Evolutionary conservation across 2,888 invertebrate species (phyloP).

Genomic region (Mechanitis mazaeus): DNA sequence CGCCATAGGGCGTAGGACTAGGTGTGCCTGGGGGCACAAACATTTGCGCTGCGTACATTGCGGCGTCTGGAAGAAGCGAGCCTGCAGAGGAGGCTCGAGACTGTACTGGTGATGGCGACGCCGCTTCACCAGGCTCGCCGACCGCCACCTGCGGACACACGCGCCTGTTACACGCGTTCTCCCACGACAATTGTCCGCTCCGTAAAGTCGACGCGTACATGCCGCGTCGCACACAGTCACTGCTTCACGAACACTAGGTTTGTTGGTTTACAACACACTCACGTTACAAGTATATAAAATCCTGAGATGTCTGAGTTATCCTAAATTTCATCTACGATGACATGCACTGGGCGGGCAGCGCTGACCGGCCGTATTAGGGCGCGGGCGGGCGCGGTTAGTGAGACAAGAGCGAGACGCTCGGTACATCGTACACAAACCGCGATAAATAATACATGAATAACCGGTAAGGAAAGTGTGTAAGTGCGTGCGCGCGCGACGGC

Average conservation of each 20-base stretch:
- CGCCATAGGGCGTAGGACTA: conserved; percentile 79
- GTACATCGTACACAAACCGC: conserved; percentile 78
- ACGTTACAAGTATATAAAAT: conserved; percentile 48
- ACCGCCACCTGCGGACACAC: conserved; percentile 78
- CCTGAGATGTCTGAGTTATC: conserved; percentile 43
- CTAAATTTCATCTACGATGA: conserved; percentile 71
- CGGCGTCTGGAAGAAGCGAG: conserved; percentile 78
- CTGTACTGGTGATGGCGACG: conserved; percentile 78
- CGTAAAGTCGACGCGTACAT: conserved; percentile 79
- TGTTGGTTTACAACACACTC: conserved; percentile 56
- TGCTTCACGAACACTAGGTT: conserved; percentile 68
- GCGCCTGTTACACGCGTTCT: conserved; percentile 81
- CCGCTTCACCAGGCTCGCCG: conserved; percentile 78
- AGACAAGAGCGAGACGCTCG: conserved; percentile 75
- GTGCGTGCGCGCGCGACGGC: conserved; percentile 75
- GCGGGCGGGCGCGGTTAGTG: conserved; percentile 78
- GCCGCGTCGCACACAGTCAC: conserved; percentile 72
- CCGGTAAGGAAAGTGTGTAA: conserved; percentile 70
- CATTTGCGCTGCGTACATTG: conserved; percentile 83
- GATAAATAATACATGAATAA: conserved; percentile 75
- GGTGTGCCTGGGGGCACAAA: conserved; percentile 82
- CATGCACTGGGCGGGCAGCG: conserved; percentile 77
- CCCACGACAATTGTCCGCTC: conserved; percentile 77
- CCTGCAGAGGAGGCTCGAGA: conserved; percentile 77
- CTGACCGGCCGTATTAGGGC: conserved; percentile 76